These are phyloP conservation scores for Dusona sp. DNA, from an alignment of 2,888 invertebrate species.

Conservation along the genomic window DNA sequence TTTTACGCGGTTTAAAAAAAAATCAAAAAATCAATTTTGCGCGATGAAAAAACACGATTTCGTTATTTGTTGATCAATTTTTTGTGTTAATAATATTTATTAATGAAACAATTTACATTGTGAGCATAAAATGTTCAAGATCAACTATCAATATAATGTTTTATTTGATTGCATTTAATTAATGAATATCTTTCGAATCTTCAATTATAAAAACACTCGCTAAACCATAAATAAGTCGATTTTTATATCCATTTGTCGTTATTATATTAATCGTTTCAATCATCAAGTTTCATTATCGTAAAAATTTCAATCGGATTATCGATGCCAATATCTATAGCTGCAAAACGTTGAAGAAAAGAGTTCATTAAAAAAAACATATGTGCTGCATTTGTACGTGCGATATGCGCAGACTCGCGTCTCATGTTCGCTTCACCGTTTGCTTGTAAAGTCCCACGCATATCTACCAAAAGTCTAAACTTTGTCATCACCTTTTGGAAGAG, in stretches of 20 bases:
- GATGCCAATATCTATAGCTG: not conserved
- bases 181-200: not conserved
- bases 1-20: too few species aligned
- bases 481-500: not conserved
- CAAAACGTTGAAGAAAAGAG: not conserved
- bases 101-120: not conserved
- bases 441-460: not conserved
- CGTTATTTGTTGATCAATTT: not conserved
- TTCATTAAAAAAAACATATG: conserved; percentile 6
- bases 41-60: not conserved
- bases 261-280: not conserved
- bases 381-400: not conserved
- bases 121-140: not conserved
- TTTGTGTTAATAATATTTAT: not conserved
- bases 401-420: not conserved
- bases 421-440: not conserved
- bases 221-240: not conserved
- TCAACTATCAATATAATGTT: not conserved
- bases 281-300: not conserved
- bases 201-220: not conserved
- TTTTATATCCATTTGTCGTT: not conserved
- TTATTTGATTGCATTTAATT: not conserved
- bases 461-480: too few species aligned
- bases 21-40: too few species aligned
- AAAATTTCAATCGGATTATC: not conserved